Evolutionary conservation across 2,888 invertebrate species (phyloP), one percentile per base, ranked within the genome.

Genomic region (Hyalella azteca): DNA sequence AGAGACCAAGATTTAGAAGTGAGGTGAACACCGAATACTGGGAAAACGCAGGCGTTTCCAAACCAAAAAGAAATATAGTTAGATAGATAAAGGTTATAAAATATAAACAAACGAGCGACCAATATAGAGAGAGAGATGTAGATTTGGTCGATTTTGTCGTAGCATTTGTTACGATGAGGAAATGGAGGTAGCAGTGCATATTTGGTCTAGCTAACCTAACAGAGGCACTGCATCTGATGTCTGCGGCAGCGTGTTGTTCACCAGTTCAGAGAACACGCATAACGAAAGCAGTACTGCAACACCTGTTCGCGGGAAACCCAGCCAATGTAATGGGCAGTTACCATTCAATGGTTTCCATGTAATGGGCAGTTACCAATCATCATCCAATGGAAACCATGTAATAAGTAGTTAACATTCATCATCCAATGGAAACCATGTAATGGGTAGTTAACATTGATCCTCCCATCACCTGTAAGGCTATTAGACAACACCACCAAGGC

Each of bases 181-280:
- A 11, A 40, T 39, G 79, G 22, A 40, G 22, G 13, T n/a, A 60
- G 26, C 13, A 48, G 36, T 22, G 73, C 32, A 13, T 32, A 73
- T 59, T 26, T 75, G 79, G 13, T 78, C 60, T 79, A 80, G 78
- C 84, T 81, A 80, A 92, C 94, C 94, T 90, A 95, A 91, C 87
- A 95, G 91, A 86, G 95, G 95, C 87, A 95, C 95, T 86, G 95
- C 95, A 89, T 95, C 95, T 85, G 97, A 97, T 84, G 97, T 97
- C 87, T 96, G 96, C 86, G 97, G 97, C 96, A 98, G 84, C 36
- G 84, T 84, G 76, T 84, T 81, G 81, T 84, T 84, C 48, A 84
- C 79, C 82, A 84, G 81, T 77, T 84, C 81, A 76, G 84, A 84
- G 84, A 84, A 84, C 79, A 84, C 84, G 79, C 84, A 84, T 60